These are phyloP conservation scores for Latrodectus elegans DNA, from an alignment of 2,888 invertebrate genomes.

Conservation along the genomic window DNA sequence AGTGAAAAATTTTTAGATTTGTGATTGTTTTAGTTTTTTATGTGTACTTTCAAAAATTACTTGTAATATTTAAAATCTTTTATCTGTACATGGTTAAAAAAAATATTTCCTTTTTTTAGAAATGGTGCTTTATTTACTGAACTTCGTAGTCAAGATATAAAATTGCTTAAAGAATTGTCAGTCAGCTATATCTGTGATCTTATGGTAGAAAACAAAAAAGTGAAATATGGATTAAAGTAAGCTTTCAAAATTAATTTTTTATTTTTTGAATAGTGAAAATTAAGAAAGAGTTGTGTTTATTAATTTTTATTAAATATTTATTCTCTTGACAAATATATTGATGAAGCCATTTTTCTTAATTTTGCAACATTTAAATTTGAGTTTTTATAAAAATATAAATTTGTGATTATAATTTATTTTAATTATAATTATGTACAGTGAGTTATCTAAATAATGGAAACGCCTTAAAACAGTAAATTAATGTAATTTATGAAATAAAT, in stretches of 20 bases:
- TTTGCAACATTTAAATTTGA: no score
- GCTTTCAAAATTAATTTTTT: conserved; percentile 72
- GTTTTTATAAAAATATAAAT: no score
- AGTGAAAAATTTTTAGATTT: not conserved
- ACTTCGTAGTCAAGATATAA: conserved; percentile 82
- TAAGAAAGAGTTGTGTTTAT: no score
- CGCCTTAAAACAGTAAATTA: no score
- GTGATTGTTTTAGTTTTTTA: not conserved
- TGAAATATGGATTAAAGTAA: conserved; percentile 87
- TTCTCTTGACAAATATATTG: no score
- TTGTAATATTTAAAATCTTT: not conserved
- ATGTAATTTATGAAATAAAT: no score
- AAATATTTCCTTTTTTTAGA: conserved; percentile 31
- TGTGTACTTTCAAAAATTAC: not conserved
- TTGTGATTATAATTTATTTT: no score
- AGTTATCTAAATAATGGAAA: no score
- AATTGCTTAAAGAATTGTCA: conserved; percentile 82
- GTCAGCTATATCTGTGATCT: conserved; percentile 85
- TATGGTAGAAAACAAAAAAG: conserved; percentile 89
- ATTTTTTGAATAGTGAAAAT: no score
- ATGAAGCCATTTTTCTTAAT: no score
- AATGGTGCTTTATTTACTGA: conserved; percentile 80
- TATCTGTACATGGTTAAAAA: not conserved
- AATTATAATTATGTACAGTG: no score
- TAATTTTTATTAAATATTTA: no score